phyloP scores from a whole-genome alignment of 2,888 invertebrate genomes.

The Harpagoxenus sublaevis region DNA sequence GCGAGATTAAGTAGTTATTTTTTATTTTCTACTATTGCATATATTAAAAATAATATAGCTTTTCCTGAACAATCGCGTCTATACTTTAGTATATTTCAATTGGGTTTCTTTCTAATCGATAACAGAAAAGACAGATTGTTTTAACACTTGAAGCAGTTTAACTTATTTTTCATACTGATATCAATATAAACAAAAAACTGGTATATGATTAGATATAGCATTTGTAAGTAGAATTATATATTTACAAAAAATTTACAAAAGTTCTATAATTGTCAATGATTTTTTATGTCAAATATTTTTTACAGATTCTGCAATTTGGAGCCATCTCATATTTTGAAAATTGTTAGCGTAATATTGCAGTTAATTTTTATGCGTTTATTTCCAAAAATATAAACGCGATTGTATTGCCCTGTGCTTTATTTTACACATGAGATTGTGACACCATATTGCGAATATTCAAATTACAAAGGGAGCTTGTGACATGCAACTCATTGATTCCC shows the following conservation, averaged over 20 bases:
- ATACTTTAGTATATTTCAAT: neutral
- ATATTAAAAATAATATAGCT: constrained; percentile 27
- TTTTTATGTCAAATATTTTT: neutral
- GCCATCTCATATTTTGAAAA: neutral
- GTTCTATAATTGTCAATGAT: neutral
- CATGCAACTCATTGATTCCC: neutral
- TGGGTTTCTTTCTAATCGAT: neutral
- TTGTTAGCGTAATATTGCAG: neutral
- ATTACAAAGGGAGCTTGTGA: neutral
- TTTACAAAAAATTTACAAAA: neutral
- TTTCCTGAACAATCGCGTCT: neutral
- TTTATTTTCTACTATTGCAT: no score
- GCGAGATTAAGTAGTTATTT: no score
- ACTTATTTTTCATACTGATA: neutral
- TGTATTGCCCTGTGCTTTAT: neutral
- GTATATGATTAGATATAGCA: neutral
- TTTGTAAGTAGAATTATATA: neutral
- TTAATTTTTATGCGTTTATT: neutral
- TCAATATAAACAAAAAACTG: neutral
- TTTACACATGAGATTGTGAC: constrained; percentile 1
- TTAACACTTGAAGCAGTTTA: constrained; percentile 1
- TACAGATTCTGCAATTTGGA: neutral
- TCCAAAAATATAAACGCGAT: neutral
- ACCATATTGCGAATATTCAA: constrained; percentile 6
- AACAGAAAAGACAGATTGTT: neutral